Base-by-base conservation (phyloP, 2,797 vertebrate species). In the Taenioides sp. region DNA sequence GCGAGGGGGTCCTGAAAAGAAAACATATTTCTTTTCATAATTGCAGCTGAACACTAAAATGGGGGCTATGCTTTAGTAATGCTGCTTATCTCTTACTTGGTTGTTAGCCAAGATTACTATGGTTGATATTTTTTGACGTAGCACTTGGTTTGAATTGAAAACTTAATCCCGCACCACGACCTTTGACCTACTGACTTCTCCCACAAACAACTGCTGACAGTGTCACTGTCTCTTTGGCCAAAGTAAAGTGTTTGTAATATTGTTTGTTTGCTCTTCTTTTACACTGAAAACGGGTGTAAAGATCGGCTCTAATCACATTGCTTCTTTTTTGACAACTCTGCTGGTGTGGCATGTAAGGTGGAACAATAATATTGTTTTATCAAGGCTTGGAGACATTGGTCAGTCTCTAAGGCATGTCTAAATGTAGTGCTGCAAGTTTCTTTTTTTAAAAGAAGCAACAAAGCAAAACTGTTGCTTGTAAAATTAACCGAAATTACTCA, bases 321-420 rank as follows among this genome's bases (percentile, higher is more conserved):
- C 65, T 70, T 60, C 2, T 67, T 72, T 16, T 43, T 73, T 28
- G 22, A 67, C 52, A 14, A 37, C 28, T 49, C 73, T 50, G 43
- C 25, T 11, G 4, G 31, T 47, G 37, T 57, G 54, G n/a, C 69
- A 55, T 66, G 78, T 55, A 74, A 67, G 54, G 69, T 82, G 81
- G 82, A 89, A 88, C 81, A 76, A 12, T 43, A 14, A 43, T 65
- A 67, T 31, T 2, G 10, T 73, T 86, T 86, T 79, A 83, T 71
- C 55, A 69, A 62, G 52, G 76, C 67, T 72, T 68, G 59, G 71
- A 80, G 81, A 34, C 7, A 34, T 34, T 7, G 7, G 34, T 34
- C 34, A 34, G 7, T 14, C 14, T 43, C 40, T 43, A 43, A 43
- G 3, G 40, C 12, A 4, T 34, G 34, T 34, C 7, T 14, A 43